Base-by-base conservation (phyloP, 2,888 invertebrate genomes). In the Cenopis cana region DNA sequence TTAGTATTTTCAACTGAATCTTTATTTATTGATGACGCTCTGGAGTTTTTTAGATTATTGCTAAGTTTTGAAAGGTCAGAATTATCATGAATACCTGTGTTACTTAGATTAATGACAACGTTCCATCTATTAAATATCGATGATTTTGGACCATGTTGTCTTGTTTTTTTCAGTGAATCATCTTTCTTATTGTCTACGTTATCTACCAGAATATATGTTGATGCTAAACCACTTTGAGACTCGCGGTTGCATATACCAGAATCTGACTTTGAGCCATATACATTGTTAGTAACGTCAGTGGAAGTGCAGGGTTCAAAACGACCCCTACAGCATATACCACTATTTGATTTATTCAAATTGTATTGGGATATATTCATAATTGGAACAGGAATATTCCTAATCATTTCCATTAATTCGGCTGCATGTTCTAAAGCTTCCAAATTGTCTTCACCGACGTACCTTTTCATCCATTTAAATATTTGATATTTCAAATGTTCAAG, bases 381-480 rank as follows among this genome's bases (percentile, higher is more conserved):
- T 46, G 88, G 86, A 4, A 82, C 74, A n/a, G 83, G 79, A 38
- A 89, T 74, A 62, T 68, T 83, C 52, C 74, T 78, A n/a, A 91
- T 87, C 72, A 79, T 81, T 50, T 77, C 69, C 83, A 89, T 82
- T 17, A 91, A 76, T 2, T 84, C 82, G 1, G 80, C 73, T 5
- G 88, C 89, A 55, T 82, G 76, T 18, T 79, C 74, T 57, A 88
- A 75, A 1, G 82, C 81, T 64, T 82, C 78, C 24, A 77, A 78
- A 67, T 85, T 82, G 24, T 85, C 75, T 67, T 84, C 84, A 0
- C 82, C 83, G 1, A 81, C 78, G n/a, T 89, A 74, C 74, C 87
- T 89, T 68, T 85, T 85, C 2, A 89, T 80, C 87, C 87, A 89
- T 83, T 90, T 91, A 73, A 86, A 90, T 75, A 91, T 88, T 49